Evolutionary conservation across 2,113 vertebrate species (phyloP), one percentile per base, ranked within the genome.

Genomic region (Upupa epops): DNA sequence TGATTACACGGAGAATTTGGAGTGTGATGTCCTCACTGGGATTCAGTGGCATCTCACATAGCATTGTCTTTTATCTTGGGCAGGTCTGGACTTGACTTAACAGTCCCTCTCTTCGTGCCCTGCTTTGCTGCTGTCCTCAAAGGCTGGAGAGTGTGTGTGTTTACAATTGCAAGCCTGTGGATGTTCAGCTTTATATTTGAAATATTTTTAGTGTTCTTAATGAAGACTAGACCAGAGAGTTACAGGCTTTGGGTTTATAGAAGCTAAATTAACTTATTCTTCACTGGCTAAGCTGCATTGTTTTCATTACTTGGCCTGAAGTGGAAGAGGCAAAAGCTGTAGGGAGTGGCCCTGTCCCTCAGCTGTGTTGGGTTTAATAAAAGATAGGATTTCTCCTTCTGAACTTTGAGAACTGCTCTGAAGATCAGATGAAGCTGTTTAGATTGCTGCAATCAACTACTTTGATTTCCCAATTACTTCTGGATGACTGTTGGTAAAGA

Each of bases 281-380:
- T 89, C 88, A 40, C 80, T 73, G 63, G 73, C 83, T 94, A 93
- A 95, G 86, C 26, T 55, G 60, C 34, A 69, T 69, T 77, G 29
- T 86, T 93, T 90, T 91, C 40, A 76, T 73, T 86, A 77, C 68
- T 83, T 83, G 40, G 48, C 32, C 68, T 85, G 42, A 91, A 85
- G 73, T 48, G 22, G 24, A 55, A 25, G 28, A 84, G 58, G 45
- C 28, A 64, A 40, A 64, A 87, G 71, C 86, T 90, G 25, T 46
- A 65, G 31, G 74, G 81, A 91, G 78, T 87, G 48, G 63, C 55
- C 51, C 29, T 73, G 46, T 69, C 31, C 10, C n/a, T 26, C 31
- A 85, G 32, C 36, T 61, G 22, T 61, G 49, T 19, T 63, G 8
- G n/a, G 17, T 65, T 87, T 80, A 89, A 79, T 92, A 51, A 85